Percentiles rank a stretch among this genome's conserved stretches.
These are phyloP conservation scores for Paramuricea clavata DNA, from an alignment of 92 coral and sea anemone genomes.

Conservation along the genomic window DNA sequence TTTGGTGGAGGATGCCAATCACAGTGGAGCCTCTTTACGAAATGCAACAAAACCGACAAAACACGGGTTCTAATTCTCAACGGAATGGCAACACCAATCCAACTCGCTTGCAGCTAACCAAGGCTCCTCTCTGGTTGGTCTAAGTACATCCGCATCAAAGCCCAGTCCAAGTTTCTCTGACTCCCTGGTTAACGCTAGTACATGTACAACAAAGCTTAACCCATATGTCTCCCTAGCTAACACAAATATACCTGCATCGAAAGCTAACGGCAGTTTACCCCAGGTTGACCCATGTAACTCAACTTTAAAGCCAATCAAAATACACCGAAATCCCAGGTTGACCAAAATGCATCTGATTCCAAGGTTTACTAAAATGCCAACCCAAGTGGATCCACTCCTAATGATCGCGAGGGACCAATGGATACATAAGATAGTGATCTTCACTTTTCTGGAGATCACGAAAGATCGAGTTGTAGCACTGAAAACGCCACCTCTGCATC, in stretches of 20 bases:
- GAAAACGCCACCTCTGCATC: not conserved
- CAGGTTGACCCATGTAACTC: not conserved
- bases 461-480: not conserved
- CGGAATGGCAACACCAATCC: not conserved
- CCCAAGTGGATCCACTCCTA: not conserved
- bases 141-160: not conserved
- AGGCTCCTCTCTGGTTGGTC: not conserved
- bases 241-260: not conserved
- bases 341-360: not conserved
- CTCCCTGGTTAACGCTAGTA: not conserved
- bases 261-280: not conserved
- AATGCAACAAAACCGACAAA: not conserved
- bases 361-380: not conserved
- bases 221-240: too few species aligned
- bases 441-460: too few species aligned
- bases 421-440: not conserved
- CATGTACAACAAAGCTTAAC: not conserved
- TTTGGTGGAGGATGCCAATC: not conserved
- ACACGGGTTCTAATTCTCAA: too few species aligned
- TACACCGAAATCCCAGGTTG: not conserved
- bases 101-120: not conserved
- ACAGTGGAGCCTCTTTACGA: not conserved
- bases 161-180: too few species aligned
- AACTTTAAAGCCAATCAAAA: not conserved
- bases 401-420: not conserved